A percentile compares a stretch with the other conserved stretches of the same genome.
phyloP scores from a whole-genome alignment of 2,888 invertebrate genomes.

The Leptopilina drosophilae region DNA sequence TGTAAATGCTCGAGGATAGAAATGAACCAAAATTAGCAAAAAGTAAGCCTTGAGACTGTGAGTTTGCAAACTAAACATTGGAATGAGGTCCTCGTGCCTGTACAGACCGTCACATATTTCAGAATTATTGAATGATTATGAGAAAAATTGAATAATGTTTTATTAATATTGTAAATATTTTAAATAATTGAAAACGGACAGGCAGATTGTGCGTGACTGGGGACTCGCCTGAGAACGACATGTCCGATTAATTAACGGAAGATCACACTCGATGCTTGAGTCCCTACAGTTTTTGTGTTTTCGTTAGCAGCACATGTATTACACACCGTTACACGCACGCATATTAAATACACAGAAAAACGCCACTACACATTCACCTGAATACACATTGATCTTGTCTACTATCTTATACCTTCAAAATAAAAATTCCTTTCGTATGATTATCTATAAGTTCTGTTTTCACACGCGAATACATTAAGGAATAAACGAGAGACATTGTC shows the following conservation, averaged over 20 bases:
- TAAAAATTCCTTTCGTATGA: constrained; percentile 74
- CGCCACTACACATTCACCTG: constrained; percentile 43
- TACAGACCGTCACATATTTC: constrained; percentile 68
- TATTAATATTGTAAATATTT: constrained; percentile 76
- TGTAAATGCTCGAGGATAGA: background rate
- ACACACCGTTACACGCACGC: constrained; percentile 42
- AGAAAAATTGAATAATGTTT: constrained; percentile 65
- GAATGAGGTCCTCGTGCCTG: constrained; percentile 59
- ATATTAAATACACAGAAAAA: constrained; percentile 32
- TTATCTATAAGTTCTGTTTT: constrained; percentile 75
- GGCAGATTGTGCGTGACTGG: constrained; percentile 70
- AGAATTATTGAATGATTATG: constrained; percentile 69
- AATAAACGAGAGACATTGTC: constrained; percentile 74
- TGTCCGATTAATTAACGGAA: constrained; percentile 44
- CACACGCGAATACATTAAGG: constrained; percentile 67
- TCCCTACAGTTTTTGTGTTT: constrained; percentile 67
- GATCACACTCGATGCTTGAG: constrained; percentile 60
- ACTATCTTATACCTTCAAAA: constrained; percentile 70
- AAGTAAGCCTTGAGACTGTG: background rate
- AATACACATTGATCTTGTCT: constrained; percentile 65
- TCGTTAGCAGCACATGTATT: constrained; percentile 65
- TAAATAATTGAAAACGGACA: constrained; percentile 74
- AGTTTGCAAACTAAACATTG: constrained; percentile 25
- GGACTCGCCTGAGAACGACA: constrained; percentile 61
- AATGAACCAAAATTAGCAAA: background rate